Base-by-base conservation (phyloP, 2,888 invertebrate genomes). In the Phortica okadai region DNA sequence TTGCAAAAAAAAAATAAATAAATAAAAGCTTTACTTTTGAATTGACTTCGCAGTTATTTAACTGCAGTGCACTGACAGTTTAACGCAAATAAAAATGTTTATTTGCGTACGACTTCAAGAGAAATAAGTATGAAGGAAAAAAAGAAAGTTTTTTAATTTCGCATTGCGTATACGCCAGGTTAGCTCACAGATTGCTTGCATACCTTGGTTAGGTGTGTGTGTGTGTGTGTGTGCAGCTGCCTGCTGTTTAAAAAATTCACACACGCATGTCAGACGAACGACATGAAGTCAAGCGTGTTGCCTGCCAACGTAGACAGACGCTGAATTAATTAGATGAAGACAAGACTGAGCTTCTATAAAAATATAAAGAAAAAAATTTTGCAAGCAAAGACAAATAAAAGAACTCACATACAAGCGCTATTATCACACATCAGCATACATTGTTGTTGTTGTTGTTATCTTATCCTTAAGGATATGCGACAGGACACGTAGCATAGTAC, bases 381-480 rank as follows among this genome's bases (percentile, higher is more conserved):
- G 59, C 72, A n/a, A 42, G 14, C 14, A 66, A 70, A 70, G 62
- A 50, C 74, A 74, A 74, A 74, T 66, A 76, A 76, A 75, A 73
- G 44, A 64, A 56, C 14, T n/a, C 45, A 70, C 72, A 73, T 56
- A 66, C 54, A 76, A 54, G 11, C 79, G 87, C 88, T 85, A 86
- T 89, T 89, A 90, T 89, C 90, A 85, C 86, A 86, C 84, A 88
- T 89, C 85, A 88, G 44, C 76, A 75, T 21, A 21, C 21, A 21
- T 21, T 21, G 21, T 21, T 74, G 74, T 83, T 83, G 83, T 84
- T 87, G 74, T 83, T 83, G 33, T 33, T 33, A 5, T 33, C 84
- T 86, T 89, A 90, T 90, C 89, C 89, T 88, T 74, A 77, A 88
- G 89, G 89, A 90, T 90, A 89, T 82, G 82, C 89, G 85, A 79